Evolutionary conservation across 2,888 invertebrate species (phyloP).

Genomic region (Periphyllus acericola): DNA sequence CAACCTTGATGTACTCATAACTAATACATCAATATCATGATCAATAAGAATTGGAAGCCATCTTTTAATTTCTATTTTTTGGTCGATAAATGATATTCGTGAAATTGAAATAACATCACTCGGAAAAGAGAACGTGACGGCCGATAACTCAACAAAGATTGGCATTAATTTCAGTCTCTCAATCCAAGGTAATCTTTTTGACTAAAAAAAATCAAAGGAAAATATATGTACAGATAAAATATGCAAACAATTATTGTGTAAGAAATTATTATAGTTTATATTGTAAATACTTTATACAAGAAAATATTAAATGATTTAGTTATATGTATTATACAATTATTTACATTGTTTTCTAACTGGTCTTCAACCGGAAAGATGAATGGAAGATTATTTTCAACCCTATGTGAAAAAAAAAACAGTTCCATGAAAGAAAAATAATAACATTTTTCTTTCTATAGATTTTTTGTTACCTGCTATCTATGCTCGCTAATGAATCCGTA

Average conservation of each 20-base stretch:
- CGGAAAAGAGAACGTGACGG: not conserved
- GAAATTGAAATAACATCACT: too few species aligned
- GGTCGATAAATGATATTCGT: not conserved
- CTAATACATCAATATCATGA: not conserved
- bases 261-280: not conserved
- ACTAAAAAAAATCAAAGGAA: not conserved
- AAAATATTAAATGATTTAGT: not conserved
- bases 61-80: not conserved
- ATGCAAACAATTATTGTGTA: not conserved
- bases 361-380: not conserved
- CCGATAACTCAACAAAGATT: not conserved
- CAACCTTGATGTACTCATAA: not conserved
- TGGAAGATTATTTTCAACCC: not conserved
- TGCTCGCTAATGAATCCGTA: not conserved
- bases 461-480: not conserved
- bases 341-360: not conserved
- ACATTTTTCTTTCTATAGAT: too few species aligned
- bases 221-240: too few species aligned
- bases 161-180: not conserved
- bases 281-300: not conserved
- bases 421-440: not conserved
- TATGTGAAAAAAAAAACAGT: not conserved
- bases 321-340: not conserved
- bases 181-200: not conserved
- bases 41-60: not conserved